These are phyloP conservation scores for Zophobas morio DNA, from an alignment of 1,140 invertebrate genomes.

Conservation along the genomic window DNA sequence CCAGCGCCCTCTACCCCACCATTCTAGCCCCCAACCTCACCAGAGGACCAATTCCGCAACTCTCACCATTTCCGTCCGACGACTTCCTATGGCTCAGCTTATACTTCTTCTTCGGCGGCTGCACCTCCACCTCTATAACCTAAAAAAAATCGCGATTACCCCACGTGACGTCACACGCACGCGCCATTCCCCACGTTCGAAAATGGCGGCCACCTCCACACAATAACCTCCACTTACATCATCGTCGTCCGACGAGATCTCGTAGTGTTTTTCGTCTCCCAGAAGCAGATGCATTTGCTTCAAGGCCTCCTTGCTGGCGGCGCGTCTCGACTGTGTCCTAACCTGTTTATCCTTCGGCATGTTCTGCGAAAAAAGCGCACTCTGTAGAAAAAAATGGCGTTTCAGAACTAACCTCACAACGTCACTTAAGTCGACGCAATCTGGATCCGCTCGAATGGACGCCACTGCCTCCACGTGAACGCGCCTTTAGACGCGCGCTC, in stretches of 20 bases:
- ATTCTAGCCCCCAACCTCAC: no score
- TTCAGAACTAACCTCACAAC: conserved; percentile 34
- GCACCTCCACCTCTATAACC: conserved; percentile 48
- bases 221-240: conserved; percentile 51
- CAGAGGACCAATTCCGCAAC: background rate
- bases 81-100: conserved; percentile 63
- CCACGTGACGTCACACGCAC: background rate
- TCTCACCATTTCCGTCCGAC: conserved; percentile 62
- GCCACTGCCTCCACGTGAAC: conserved; percentile 6
- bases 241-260: conserved; percentile 61
- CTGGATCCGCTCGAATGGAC: background rate
- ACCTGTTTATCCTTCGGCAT: conserved; percentile 54
- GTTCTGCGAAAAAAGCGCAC: conserved; percentile 5
- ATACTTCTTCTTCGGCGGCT: conserved; percentile 63
- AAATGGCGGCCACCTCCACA: conserved; percentile 26
- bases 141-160: conserved; percentile 28
- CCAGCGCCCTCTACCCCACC: no score
- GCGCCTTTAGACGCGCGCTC: conserved; percentile 1
- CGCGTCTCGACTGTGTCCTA: conserved; percentile 58
- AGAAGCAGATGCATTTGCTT: conserved; percentile 64
- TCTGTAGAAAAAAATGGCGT: conserved; percentile 8
- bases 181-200: background rate
- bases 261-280: conserved; percentile 59
- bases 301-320: conserved; percentile 64
- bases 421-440: background rate